Conservation (phyloP, 2,797 vertebrate species). For the Myripristis jacobus region DNA sequence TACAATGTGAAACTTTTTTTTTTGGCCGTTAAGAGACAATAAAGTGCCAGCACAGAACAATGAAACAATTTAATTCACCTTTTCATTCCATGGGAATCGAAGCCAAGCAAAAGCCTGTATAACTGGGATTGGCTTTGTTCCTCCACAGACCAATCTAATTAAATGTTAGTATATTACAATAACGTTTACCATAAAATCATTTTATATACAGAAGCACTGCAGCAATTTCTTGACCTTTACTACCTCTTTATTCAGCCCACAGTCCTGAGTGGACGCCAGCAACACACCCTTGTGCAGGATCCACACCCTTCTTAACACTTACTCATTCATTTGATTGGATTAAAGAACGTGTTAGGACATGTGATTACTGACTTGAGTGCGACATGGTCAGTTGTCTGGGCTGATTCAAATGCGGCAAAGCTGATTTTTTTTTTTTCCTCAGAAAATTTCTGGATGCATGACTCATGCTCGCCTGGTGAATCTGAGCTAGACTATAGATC, state of each 20-base stretch:
- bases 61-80: too few relatives aligned
- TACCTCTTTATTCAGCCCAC: neutral
- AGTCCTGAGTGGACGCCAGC: neutral
- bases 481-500: neutral
- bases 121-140: too few relatives aligned
- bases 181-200: neutral
- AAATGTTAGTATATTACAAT: neutral
- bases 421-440: too few relatives aligned
- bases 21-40: neutral
- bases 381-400: neutral
- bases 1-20: neutral
- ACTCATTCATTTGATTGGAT: neutral
- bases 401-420: neutral
- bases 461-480: neutral
- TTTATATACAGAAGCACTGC: neutral
- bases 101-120: too few relatives aligned
- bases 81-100: too few relatives aligned
- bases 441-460: too few relatives aligned
- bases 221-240: neutral
- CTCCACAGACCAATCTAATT: too few relatives aligned
- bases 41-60: too few relatives aligned
- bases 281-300: neutral
- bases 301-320: neutral
- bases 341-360: neutral
- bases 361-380: neutral